A percentile compares a stretch with the other conserved stretches of the same genome.
phyloP scores from a whole-genome alignment of 2,797 vertebrate genomes.

The Picus viridis region DNA sequence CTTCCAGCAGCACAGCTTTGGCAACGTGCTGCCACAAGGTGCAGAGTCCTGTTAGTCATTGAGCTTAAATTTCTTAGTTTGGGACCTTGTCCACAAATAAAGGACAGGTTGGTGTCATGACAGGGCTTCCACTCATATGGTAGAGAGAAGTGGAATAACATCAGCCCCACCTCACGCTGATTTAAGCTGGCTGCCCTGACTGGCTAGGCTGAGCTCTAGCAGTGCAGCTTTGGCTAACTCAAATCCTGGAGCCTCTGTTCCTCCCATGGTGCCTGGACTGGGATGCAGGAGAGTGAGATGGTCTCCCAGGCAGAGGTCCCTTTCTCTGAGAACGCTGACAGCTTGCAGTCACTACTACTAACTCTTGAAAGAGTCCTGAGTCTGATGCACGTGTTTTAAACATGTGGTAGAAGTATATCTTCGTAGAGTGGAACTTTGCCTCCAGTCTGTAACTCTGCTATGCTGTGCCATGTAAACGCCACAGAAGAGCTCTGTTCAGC shows the following conservation, averaged over 20 bases:
- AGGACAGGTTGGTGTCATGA: rapidly evolving
- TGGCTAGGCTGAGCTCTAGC: background rate
- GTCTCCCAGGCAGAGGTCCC: background rate
- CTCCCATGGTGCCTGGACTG: background rate
- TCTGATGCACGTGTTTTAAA: background rate
- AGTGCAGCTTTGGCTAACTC: background rate
- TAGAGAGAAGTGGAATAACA: background rate
- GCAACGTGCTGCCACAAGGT: background rate
- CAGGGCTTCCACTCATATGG: background rate
- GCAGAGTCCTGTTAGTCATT: background rate
- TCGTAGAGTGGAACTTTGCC: background rate
- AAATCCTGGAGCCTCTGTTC: background rate
- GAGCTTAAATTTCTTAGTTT: background rate
- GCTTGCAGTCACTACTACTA: background rate
- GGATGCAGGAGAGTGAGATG: background rate
- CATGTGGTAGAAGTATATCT: background rate
- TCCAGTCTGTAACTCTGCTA: background rate
- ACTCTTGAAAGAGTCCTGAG: background rate
- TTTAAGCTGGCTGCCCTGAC: background rate
- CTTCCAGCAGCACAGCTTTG: background rate
- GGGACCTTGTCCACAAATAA: background rate
- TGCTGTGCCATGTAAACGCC: background rate
- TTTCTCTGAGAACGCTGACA: background rate
- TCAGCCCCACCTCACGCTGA: background rate
- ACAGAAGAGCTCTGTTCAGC: background rate